A percentile compares a stretch with the other conserved stretches of the same genome.
Conservation (phyloP, 2,797 vertebrate species). For the Microhierax caerulescens region DNA sequence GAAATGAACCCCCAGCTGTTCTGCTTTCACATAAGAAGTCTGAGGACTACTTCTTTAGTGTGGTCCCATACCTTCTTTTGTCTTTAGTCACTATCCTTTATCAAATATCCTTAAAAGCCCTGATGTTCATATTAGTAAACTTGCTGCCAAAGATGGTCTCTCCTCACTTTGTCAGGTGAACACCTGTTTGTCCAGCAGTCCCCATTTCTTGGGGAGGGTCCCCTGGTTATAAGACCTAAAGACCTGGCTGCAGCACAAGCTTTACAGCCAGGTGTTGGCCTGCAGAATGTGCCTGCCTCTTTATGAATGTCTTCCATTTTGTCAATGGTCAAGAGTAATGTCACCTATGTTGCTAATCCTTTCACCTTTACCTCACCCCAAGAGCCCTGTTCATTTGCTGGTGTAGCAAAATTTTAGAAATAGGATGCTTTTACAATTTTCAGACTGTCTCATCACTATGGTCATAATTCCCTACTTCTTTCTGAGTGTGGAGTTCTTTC, state of each 20-base stretch:
- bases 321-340: background rate
- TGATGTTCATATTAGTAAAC: background rate
- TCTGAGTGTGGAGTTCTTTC: background rate
- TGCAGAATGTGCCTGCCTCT: background rate
- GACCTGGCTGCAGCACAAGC: background rate
- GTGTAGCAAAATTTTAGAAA: background rate
- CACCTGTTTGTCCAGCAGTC: background rate
- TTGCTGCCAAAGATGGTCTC: background rate
- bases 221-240: background rate
- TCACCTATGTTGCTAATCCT: background rate
- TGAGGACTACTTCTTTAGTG: background rate
- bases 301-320: background rate
- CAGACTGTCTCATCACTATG: background rate
- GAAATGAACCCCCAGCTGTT: fast-evolving
- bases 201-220: background rate
- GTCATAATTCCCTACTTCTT: background rate
- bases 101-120: background rate
- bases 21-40: background rate
- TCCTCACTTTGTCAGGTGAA: background rate
- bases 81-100: background rate
- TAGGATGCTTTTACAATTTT: background rate
- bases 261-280: background rate
- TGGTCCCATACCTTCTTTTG: background rate
- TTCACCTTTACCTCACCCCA: background rate
- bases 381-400: background rate